Conservation (phyloP, 2,113 vertebrate species). For the Gopherus evgoodei region DNA sequence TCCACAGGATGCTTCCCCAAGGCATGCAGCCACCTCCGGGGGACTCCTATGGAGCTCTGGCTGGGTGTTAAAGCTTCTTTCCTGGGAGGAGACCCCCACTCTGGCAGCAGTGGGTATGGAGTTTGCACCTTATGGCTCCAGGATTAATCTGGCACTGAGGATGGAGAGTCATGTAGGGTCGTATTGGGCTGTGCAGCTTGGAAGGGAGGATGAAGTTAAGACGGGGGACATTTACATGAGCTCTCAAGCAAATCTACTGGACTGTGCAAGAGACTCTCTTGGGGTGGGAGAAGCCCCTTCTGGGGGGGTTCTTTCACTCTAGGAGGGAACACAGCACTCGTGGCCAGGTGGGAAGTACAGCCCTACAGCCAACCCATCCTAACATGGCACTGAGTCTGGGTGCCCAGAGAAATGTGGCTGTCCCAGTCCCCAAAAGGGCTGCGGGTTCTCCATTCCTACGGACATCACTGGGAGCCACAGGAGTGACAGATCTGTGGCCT, state of each 20-base stretch:
- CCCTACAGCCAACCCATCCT: no score
- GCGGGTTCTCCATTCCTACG: not conserved
- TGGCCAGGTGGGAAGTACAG: no score
- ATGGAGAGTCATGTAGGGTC: not conserved
- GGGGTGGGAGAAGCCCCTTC: not conserved
- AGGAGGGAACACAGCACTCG: not conserved
- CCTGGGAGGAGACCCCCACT: not conserved
- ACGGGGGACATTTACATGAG: not conserved
- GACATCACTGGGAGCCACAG: not conserved
- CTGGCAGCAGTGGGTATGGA: not conserved
- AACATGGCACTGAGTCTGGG: no score
- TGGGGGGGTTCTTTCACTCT: not conserved
- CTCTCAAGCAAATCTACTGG: not conserved
- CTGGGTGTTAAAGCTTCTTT: not conserved
- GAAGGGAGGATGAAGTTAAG: not conserved
- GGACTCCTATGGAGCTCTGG: not conserved
- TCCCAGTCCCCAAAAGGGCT: not conserved
- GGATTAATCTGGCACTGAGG: not conserved
- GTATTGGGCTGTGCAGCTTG: not conserved
- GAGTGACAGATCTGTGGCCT: not conserved
- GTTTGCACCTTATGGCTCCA: not conserved
- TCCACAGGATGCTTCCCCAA: no score
- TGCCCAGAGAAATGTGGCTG: no score
- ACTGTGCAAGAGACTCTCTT: no score
- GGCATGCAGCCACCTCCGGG: not conserved